phyloP scores from a whole-genome alignment of 1,140 invertebrate genomes.

The Zaprionus ornatus region DNA sequence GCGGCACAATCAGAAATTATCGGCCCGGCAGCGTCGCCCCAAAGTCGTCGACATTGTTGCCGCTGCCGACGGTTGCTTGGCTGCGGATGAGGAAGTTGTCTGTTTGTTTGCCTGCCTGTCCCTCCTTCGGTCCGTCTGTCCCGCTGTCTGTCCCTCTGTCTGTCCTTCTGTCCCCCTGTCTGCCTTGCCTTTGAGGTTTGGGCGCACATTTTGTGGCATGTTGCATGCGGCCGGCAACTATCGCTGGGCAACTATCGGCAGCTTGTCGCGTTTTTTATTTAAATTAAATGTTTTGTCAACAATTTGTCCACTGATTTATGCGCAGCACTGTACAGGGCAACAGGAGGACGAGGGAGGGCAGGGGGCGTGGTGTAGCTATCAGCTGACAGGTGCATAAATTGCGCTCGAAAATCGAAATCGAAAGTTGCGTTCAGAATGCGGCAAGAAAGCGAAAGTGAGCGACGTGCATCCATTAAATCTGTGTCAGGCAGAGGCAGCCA shows the following conservation, averaged over 20 bases:
- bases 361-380: constrained; percentile 46
- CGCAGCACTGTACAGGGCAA: neutral
- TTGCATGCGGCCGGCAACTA: constrained; percentile 66
- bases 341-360: neutral
- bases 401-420: constrained; percentile 73
- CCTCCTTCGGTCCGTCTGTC: neutral
- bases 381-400: constrained; percentile 81
- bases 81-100: constrained; percentile 73
- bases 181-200: constrained; percentile 12
- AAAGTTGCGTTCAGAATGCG: constrained; percentile 68
- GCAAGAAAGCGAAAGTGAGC: constrained; percentile 72
- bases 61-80: constrained; percentile 16
- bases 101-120: constrained; percentile 14
- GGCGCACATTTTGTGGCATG: constrained; percentile 23
- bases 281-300: constrained; percentile 83
- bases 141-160: neutral
- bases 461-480: constrained; percentile 79
- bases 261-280: constrained; percentile 70
- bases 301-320: constrained; percentile 80
- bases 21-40: constrained; percentile 14
- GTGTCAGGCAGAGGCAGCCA: constrained; percentile 56
- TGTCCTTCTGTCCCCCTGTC: neutral
- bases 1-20: constrained; percentile 47
- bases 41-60: constrained; percentile 14
- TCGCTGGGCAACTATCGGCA: constrained; percentile 66